Evolutionary conservation across 1,140 invertebrate genomes (phyloP).

Genomic region (Heliconius himera): DNA sequence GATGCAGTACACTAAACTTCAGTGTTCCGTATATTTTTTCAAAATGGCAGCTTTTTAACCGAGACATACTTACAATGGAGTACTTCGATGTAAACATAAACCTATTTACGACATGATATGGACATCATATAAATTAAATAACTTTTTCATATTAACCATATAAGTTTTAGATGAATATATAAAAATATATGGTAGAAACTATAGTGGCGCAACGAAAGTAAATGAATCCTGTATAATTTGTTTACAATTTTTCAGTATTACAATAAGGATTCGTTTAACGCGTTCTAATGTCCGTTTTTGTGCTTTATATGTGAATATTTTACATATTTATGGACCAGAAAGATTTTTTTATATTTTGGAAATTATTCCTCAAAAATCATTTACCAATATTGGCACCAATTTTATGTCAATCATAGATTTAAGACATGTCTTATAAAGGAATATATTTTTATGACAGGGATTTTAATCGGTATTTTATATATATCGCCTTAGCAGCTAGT

Average conservation of each 20-base stretch:
- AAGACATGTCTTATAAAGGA: slow-evolving; percentile 52
- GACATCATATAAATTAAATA: background rate
- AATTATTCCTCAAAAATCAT: slow-evolving; percentile 36
- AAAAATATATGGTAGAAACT: background rate
- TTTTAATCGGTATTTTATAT: slow-evolving; percentile 59
- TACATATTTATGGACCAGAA: slow-evolving; percentile 32
- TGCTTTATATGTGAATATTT: background rate
- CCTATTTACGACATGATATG: background rate
- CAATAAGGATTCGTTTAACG: slow-evolving; percentile 1
- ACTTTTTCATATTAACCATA: background rate
- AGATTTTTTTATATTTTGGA: slow-evolving; percentile 44
- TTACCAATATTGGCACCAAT: slow-evolving; percentile 61
- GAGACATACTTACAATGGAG: background rate
- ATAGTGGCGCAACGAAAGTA: background rate
- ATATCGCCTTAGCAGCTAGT: slow-evolving; percentile 74
- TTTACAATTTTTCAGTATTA: slow-evolving; percentile 9
- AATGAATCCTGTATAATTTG: slow-evolving; percentile 1
- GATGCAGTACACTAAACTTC: slow-evolving; percentile 84
- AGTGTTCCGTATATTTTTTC: background rate
- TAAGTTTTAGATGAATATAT: slow-evolving; percentile 14
- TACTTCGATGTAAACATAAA: background rate
- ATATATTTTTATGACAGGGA: slow-evolving; percentile 64
- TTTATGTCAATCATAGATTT: slow-evolving; percentile 56
- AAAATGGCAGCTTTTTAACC: background rate
- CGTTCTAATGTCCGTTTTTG: background rate